Evolutionary conservation across 2,113 vertebrate species (phyloP), one percentile per base, ranked within the genome.

Genomic region (Hipposideros armiger): DNA sequence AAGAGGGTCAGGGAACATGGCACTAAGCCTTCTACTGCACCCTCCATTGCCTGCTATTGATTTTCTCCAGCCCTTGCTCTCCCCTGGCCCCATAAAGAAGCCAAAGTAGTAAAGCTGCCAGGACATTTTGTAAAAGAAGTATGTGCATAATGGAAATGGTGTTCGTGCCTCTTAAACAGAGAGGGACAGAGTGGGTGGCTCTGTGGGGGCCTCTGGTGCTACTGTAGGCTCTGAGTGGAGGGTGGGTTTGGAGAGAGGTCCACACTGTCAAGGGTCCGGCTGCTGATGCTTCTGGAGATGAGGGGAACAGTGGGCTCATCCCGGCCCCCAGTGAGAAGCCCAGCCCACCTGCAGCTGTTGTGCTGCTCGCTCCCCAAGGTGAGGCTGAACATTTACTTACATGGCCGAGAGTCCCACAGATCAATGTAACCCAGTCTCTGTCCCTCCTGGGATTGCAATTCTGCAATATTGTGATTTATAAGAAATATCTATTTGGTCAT

Each of bases 31-130:
- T 90, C 60, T 87, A 60, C 78, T 6, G 85, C 3, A 3, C 60
- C 67, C 16, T n/a, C 67, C 52, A 19, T 52, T 78, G 81, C 85
- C 69, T 83, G 60, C 42, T 94, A 87, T 95, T 70, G 97, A 95
- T 97, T 97, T 91, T 91, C 69, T 77, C 45, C 66, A 4, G 0
- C 56, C 77, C 91, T 87, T 5, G 1, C 74, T 95, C 82, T 96
- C 74, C 82, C 54, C 40, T n/a, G 40, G 78, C 73, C 58, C 64
- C 80, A 50, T 94, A 97, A 96, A 94, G 96, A 91, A 97, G n/a
- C 91, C 73, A 60, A 28, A 76, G 95, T 80, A 80, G 89, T 95
- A 96, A 97, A 97, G 58, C 95, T 95, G 89, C 96, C 97, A 95
- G 40, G 86, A 80, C 30, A 28, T 45, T 91, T 91, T 96, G 58